Base-by-base conservation (phyloP, 2,797 vertebrate species). In the Pristis pectinata region DNA sequence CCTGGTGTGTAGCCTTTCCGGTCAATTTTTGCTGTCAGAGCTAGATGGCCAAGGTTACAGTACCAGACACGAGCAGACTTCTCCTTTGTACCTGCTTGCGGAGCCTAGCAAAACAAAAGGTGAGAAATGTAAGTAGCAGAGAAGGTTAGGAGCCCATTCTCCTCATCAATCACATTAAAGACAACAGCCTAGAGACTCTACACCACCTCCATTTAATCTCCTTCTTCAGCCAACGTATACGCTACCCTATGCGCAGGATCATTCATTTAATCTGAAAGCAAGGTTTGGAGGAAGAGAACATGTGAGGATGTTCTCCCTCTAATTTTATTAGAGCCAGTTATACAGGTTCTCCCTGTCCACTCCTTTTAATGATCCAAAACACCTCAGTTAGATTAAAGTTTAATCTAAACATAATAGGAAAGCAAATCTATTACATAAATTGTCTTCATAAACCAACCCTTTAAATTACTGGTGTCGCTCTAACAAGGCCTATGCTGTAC, bases 1-100 rank as follows among this genome's bases (percentile, higher is more conserved):
- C 99, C 99, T 96, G 98, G 99, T 0, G 98, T 99, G 96, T 99
- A 99, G 85, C 99, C 99, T 96, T 99, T 99, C 89, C 99, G 97
- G 96, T 99, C 98, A 0, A 99, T 99, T 97, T 99, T 99, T 95
- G 98, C 98, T 0, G 98, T 99, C 1, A 99, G 97, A 0, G 98
- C 98, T 94, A 99, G 98, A 37, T 98, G 98, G 22, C 99, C 99
- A 0, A 97, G 97, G 95, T 98, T 98, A 95, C 98, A 97, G 96
- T 98, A 99, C 98, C 98, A 99, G 0, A 98, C 97, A 13, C 98
- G 97, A 0, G 98, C 98, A 64, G 98, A 97, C 95, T 99, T 99
- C 95, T 99, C 99, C 95, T 97, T 99, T 0, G 98, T 98, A 83
- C 99, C 99, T 0, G 98, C 99, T 95, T 99, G 99, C 3, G 99